Conservation (phyloP, 2,797 vertebrate genomes). For the Tokudaia muenninki region DNA sequence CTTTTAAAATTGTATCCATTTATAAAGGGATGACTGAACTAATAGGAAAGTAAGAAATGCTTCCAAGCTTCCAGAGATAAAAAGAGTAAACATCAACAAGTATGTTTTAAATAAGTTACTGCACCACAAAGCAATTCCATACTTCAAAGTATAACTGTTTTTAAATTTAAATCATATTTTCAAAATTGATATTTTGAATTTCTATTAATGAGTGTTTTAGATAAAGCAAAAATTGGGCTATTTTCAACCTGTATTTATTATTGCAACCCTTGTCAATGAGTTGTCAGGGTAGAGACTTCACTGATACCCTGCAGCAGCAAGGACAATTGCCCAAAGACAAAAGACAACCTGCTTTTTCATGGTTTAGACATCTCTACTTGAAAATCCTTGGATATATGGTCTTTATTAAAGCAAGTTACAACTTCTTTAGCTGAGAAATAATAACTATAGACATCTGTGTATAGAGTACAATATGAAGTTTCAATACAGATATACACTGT, state of each 20-base stretch:
- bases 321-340: neutral
- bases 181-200: neutral
- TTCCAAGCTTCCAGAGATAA: neutral
- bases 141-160: constrained; percentile 17
- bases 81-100: constrained; percentile 21
- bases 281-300: neutral
- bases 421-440: neutral
- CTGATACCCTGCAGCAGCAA: neutral
- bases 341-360: too few relatives aligned
- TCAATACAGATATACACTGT: neutral
- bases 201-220: neutral
- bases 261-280: neutral
- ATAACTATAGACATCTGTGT: neutral
- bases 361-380: accelerated
- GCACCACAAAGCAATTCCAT: constrained; percentile 20
- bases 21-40: constrained; percentile 50
- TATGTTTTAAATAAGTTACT: neutral
- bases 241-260: neutral
- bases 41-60: constrained; percentile 51
- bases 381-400: neutral
- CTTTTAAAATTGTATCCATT: constrained; percentile 66
- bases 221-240: neutral
- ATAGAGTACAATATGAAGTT: accelerated
- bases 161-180: neutral
- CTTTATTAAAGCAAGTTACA: neutral